A percentile compares a stretch with the other conserved stretches of the same genome.
Evolutionary conservation across 2,113 vertebrate species (phyloP).

Genomic region (Boulengeromyrus knoepffleri): DNA sequence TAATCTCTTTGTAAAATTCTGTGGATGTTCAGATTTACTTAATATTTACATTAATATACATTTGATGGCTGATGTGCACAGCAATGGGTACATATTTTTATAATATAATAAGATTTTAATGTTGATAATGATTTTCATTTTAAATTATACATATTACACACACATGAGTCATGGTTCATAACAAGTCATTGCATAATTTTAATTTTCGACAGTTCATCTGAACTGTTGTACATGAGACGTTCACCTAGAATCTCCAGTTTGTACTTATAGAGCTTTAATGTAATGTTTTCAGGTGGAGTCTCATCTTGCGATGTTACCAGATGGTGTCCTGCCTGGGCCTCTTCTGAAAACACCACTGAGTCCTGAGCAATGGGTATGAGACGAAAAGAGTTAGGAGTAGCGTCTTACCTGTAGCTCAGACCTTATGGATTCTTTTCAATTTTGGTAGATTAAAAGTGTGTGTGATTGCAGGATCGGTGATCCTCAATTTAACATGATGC

Average conservation of each 20-base stretch:
- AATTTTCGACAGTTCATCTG: neutral
- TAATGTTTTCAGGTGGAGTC: conserved; percentile 47
- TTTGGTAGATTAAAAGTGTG: neutral
- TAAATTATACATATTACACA: neutral
- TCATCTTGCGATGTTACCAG: conserved; percentile 39
- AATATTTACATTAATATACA: neutral
- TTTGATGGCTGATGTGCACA: neutral
- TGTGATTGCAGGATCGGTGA: neutral
- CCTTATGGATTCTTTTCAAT: neutral
- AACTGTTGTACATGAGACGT: neutral
- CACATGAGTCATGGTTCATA: neutral
- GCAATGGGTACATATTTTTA: neutral
- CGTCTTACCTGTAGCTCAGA: too few species aligned
- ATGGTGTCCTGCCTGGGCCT: conserved; percentile 43
- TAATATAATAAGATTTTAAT: neutral
- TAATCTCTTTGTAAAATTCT: neutral
- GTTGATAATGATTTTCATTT: neutral
- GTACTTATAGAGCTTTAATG: neutral
- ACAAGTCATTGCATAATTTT: neutral
- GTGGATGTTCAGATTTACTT: neutral
- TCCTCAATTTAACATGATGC: neutral
- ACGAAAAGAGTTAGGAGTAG: neutral
- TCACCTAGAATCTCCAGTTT: neutral
- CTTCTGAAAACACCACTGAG: conserved; percentile 59
- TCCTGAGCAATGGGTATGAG: conserved; percentile 67